Evolutionary conservation across 2,888 invertebrate species (phyloP).

Genomic region (Sabatieria punctata): DNA sequence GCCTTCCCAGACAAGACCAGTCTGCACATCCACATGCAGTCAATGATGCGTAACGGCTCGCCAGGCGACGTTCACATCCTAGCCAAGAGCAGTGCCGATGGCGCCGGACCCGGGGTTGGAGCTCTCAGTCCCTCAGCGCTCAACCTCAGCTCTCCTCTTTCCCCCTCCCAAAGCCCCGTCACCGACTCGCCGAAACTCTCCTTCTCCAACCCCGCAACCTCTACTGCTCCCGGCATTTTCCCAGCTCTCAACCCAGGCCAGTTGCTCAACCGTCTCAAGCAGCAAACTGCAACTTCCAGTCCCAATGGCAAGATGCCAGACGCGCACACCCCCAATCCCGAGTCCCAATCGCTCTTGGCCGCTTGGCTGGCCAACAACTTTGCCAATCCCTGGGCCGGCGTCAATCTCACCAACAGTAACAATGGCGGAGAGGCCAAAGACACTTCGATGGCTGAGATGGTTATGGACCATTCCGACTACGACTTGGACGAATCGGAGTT

Average conservation of each 20-base stretch:
- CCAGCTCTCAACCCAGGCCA: no score
- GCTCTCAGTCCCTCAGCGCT: no score
- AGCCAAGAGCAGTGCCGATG: slow-evolving; percentile 20
- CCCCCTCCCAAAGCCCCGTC: no score
- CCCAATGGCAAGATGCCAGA: no score
- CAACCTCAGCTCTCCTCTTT: no score
- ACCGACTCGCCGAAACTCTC: no score
- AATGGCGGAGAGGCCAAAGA: not conserved
- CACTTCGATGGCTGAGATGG: not conserved
- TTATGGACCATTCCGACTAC: not conserved
- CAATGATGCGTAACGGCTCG: slow-evolving; percentile 19
- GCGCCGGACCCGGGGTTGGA: slow-evolving; percentile 2
- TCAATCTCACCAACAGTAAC: not conserved
- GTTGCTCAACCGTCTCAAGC: no score
- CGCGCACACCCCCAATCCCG: no score
- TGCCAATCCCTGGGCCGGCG: not conserved
- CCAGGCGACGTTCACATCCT: slow-evolving; percentile 24
- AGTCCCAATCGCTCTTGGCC: no score
- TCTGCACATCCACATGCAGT: slow-evolving; percentile 24
- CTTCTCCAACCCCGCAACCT: no score
- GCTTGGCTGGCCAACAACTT: slow-evolving; percentile 19
- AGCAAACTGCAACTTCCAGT: no score
- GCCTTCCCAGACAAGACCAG: slow-evolving; percentile 27
- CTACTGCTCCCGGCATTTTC: no score
- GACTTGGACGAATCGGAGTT: not conserved